phyloP scores from a whole-genome alignment of 2,113 vertebrate genomes.

The Trematomus loennbergii region DNA sequence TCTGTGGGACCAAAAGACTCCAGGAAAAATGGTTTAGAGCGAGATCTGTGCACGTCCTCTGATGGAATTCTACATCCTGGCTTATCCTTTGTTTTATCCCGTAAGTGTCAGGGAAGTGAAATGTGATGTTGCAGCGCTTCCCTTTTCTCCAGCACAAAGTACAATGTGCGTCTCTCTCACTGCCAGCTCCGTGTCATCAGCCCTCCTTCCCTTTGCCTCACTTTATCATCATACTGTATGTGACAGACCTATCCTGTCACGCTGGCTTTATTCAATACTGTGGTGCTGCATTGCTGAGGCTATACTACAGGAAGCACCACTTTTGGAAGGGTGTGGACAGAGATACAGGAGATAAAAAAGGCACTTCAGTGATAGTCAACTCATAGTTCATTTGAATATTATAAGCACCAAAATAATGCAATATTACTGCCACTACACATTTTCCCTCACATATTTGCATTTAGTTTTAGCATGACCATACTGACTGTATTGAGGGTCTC shows the following conservation, averaged over 20 bases:
- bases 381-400: neutral
- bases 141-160: constrained; percentile 40
- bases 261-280: neutral
- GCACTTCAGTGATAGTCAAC: neutral
- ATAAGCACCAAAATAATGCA: neutral
- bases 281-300: neutral
- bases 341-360: neutral
- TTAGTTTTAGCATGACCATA: neutral
- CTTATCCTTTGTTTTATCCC: constrained; percentile 23
- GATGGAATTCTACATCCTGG: constrained; percentile 62
- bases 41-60: neutral
- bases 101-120: constrained; percentile 58
- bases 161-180: constrained; percentile 56
- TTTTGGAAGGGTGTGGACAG: neutral
- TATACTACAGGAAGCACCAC: neutral
- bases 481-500: neutral
- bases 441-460: neutral
- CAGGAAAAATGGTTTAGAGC: neutral
- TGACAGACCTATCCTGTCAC: constrained; percentile 35
- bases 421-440: neutral
- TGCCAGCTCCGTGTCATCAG: constrained; percentile 55
- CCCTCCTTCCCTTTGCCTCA: constrained; percentile 58
- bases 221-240: constrained; percentile 23
- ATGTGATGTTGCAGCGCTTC: constrained; percentile 45
- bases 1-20: neutral